Percentiles rank a stretch among this genome's conserved stretches.
These are phyloP conservation scores for Branchellion lobata DNA, from an alignment of 2,888 invertebrate genomes.

Conservation along the genomic window DNA sequence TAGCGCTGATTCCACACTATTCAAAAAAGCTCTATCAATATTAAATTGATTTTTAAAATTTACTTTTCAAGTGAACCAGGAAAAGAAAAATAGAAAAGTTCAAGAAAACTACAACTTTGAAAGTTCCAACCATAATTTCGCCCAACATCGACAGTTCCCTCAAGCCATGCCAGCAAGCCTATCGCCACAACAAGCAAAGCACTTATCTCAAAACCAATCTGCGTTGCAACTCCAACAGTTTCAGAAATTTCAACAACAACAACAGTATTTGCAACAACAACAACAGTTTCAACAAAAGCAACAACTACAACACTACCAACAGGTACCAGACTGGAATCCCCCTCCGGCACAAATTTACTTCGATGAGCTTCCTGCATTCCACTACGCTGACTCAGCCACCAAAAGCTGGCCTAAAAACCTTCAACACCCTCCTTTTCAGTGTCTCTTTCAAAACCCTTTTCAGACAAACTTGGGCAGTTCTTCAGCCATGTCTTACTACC, in stretches of 20 bases:
- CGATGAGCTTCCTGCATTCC: not conserved
- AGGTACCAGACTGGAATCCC: not conserved
- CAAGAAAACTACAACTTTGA: too few relatives aligned
- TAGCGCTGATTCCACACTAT: too few relatives aligned
- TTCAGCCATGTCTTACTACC: too few relatives aligned
- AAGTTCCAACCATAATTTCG: too few relatives aligned
- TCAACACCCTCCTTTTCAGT: too few relatives aligned
- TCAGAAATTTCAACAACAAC: slow-evolving; percentile 6
- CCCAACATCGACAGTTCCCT: not conserved
- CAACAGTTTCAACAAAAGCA: slow-evolving; percentile 5
- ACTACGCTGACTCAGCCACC: not conserved
- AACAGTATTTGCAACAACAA: not conserved
- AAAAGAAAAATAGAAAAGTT: too few relatives aligned
- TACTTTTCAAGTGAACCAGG: too few relatives aligned
- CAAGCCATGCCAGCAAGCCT: not conserved
- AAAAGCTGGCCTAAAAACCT: not conserved
- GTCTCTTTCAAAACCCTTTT: too few relatives aligned
- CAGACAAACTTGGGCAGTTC: too few relatives aligned
- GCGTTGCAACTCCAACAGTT: not conserved
- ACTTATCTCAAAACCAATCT: not conserved
- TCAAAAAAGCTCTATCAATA: too few relatives aligned
- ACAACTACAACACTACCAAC: slow-evolving; percentile 17
- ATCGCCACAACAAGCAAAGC: not conserved
- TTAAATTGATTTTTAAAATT: too few relatives aligned
- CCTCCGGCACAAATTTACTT: not conserved